Evolutionary conservation across 2,113 vertebrate species (phyloP), one percentile per base, ranked within the genome.

Genomic region (Microcebus murinus): DNA sequence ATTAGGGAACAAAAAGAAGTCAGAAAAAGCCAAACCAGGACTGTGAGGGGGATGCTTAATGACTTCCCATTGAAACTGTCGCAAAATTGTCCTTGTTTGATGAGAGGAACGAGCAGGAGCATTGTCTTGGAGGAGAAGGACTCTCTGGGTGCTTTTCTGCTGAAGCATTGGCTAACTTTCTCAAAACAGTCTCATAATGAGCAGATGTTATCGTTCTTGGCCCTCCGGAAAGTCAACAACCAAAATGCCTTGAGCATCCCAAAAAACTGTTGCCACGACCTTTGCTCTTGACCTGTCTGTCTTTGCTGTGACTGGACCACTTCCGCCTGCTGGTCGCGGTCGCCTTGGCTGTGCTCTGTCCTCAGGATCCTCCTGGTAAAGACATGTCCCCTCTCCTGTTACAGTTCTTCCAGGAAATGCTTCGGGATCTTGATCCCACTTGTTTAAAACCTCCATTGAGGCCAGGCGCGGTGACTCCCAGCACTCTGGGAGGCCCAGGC

Each of bases 391-490:
- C 17, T 48, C 14, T 74, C 25, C 73, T 29, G 27, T 74, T 48
- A 48, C 42, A 31, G 1, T 48, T 45, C 27, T 74, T 29, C 25
- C 8, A 31, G 42, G 42, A 74, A 74, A 74, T 74, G 42, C 73
- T 45, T 74, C 17, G 31, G 42, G 25, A 48, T 48, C 14, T 17
- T 15, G 25, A 74, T 48, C 73, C 42, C 73, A 48, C 73, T 74
- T 48, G 73, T 48, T 74, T 31, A 74, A 45, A 42, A 48, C 18
- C 23, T 45, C 71, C 71, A 74, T 29, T 42, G 42, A 74, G 48
- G 48, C 11, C 48, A 0, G 9, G 2, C 0, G 2, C 9, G 0
- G 48, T 50, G 48, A 9, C 48, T 50, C 48, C 48, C 11, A 50
- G 48, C 11, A 13, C 48, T 50, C 48, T 13, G 48, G 48, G 48